Evolutionary conservation across 2,113 vertebrate species (phyloP).

Genomic region (Archocentrus centrarchus): DNA sequence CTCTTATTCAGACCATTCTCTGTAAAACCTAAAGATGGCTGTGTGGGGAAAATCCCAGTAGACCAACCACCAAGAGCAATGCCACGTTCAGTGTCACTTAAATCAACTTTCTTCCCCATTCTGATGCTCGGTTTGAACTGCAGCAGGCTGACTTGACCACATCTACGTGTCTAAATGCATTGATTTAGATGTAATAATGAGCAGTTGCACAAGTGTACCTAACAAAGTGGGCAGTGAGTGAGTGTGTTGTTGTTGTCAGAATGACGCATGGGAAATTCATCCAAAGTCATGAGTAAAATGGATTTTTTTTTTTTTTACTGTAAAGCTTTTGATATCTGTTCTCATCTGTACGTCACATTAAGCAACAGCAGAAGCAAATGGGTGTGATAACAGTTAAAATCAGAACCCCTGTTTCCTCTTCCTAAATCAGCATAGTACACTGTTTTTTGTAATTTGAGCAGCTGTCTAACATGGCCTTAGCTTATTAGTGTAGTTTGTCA

Average conservation of each 20-base stretch:
- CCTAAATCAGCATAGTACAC: not conserved
- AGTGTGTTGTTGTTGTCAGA: too few relatives aligned
- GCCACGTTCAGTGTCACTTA: not conserved
- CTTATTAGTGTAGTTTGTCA: not conserved
- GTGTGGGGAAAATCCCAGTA: not conserved
- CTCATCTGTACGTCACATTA: not conserved
- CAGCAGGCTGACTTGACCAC: not conserved
- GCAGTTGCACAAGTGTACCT: too few relatives aligned
- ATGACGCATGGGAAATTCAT: too few relatives aligned
- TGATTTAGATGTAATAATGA: too few relatives aligned
- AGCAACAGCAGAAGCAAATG: not conserved
- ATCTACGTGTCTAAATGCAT: not conserved
- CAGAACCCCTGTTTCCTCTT: constrained; percentile 6
- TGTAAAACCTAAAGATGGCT: not conserved
- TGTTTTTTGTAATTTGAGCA: not conserved
- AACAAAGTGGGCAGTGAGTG: too few relatives aligned
- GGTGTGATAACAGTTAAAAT: not conserved
- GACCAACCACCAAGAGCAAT: not conserved
- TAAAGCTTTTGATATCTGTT: not conserved
- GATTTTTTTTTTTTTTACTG: too few relatives aligned
- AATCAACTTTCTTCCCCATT: not conserved
- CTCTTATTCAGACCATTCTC: not conserved
- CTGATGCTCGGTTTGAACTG: not conserved
- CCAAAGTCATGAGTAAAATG: too few relatives aligned
- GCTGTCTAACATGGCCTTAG: not conserved